Evolutionary conservation across 2,113 vertebrate species (phyloP), one percentile per base, ranked within the genome.

Genomic region (Muntiacus reevesi): DNA sequence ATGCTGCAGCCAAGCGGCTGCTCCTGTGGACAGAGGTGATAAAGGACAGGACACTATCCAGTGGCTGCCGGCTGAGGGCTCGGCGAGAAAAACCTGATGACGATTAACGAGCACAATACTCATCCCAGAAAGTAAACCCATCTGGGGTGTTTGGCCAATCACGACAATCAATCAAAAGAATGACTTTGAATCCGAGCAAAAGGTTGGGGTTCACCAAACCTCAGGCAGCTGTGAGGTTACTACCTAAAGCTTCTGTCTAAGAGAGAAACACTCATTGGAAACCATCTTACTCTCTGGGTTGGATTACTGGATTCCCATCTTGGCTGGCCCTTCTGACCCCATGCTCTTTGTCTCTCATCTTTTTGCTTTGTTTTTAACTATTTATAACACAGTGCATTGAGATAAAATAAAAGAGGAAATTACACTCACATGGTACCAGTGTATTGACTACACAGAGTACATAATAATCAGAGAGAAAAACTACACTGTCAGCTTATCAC

Each of bases 361-460:
- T 76, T 76, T 76, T 15, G 36, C 12, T 74, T 40, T 74, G 67
- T 76, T 43, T 76, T 76, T 14, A 43, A 43, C 71, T 76, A 43
- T 76, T 76, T 76, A 27, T 76, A 76, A 43, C 40, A 76, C 23
- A 76, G 71, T 43, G 36, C 40, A 76, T 7, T 43, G 71, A 76
- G 36, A 76, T 76, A 40, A 76, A 14, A 76, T 43, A 40, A 74
- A 74, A 27, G 71, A 14, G 40, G 40, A 76, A 76, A 76, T 43
- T 7, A 43, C 23, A 43, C 23, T 76, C 71, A 76, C 40, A 43
- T 76, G 36, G 21, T 43, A 76, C 23, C 71, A 76, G 21, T 99
- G 98, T 99, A 98, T 98, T 99, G 98, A 99, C 98, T 99, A 99
- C 98, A 99, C 98, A 99, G 98, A 98, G 98, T 97, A 99, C 98